These are phyloP conservation scores for Tichodroma muraria DNA, from an alignment of 2,113 vertebrate genomes.

Conservation along the genomic window DNA sequence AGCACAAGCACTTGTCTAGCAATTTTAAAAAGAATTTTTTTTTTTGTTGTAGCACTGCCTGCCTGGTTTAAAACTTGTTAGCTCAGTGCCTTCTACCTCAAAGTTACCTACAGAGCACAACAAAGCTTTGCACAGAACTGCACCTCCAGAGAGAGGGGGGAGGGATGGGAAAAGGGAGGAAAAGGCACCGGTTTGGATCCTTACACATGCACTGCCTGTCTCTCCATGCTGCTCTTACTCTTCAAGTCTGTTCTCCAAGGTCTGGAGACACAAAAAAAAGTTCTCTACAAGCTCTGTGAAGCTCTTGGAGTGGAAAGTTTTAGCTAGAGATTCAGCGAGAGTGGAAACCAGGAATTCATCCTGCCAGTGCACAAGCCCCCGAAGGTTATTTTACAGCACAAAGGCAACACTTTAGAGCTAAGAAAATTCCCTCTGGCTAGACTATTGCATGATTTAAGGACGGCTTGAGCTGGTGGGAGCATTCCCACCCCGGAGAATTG, in stretches of 20 bases:
- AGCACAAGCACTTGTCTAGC: not conserved
- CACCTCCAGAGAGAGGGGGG: not conserved
- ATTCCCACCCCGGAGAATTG: not conserved
- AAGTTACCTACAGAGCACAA: not conserved
- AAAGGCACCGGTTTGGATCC: not conserved
- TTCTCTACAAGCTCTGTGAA: not conserved
- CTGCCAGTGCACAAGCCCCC: not conserved
- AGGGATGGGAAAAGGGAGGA: not conserved
- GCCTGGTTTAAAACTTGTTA: not conserved
- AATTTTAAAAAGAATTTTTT: not conserved
- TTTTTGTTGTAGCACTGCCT: not conserved
- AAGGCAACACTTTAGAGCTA: not conserved
- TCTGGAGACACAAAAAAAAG: not conserved
- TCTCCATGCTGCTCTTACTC: not conserved
- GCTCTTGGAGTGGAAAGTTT: not conserved
- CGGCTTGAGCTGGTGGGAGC: not conserved
- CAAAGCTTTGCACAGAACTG: not conserved
- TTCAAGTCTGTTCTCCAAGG: not conserved
- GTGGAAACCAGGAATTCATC: not conserved
- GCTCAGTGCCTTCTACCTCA: not conserved
- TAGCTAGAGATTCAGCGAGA: not conserved
- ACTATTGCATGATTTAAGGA: not conserved
- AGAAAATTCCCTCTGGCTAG: not conserved
- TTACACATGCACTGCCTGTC: not conserved
- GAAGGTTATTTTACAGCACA: not conserved